Evolutionary conservation across 2,113 vertebrate genomes (phyloP).

Genomic region (Cynoglossus semilaevis): DNA sequence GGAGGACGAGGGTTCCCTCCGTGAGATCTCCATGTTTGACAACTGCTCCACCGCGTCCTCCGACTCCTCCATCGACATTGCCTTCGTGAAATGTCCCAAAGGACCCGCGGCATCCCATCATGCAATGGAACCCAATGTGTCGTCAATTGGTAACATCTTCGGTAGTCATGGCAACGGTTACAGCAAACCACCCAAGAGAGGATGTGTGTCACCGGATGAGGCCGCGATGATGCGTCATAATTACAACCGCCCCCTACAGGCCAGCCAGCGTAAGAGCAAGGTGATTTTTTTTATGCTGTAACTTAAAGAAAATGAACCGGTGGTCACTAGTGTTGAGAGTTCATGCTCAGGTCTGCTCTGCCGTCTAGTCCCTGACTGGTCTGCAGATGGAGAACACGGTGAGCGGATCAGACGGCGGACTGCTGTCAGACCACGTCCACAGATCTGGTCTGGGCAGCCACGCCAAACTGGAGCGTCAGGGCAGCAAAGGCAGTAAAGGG

Average conservation of each 20-base stretch:
- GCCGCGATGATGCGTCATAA: constrained; percentile 53
- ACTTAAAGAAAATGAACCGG: accelerated
- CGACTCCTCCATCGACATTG: constrained; percentile 92
- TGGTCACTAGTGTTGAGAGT: neutral
- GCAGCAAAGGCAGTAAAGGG: constrained; percentile 79
- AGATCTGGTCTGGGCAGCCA: constrained; percentile 81
- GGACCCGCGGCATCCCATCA: constrained; percentile 67
- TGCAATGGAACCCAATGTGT: constrained; percentile 65
- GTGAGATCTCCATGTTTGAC: constrained; percentile 81
- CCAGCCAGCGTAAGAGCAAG: constrained; percentile 88
- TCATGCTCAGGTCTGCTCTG: neutral
- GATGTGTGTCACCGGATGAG: constrained; percentile 77
- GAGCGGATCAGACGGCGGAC: constrained; percentile 44
- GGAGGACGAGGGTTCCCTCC: constrained; percentile 79
- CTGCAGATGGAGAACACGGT: constrained; percentile 90
- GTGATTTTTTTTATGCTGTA: constrained; percentile 23
- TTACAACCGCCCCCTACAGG: constrained; percentile 72
- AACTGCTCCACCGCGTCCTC: constrained; percentile 88
- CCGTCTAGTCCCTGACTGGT: constrained; percentile 83
- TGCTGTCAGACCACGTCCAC: constrained; percentile 59
- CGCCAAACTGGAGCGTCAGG: constrained; percentile 83
- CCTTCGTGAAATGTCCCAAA: constrained; percentile 85
- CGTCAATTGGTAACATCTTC: constrained; percentile 41
- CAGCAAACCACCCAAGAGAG: constrained; percentile 77
- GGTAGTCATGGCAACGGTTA: constrained; percentile 71